These are phyloP conservation scores for Channa argus DNA, from an alignment of 2,113 vertebrate genomes.

Conservation along the genomic window DNA sequence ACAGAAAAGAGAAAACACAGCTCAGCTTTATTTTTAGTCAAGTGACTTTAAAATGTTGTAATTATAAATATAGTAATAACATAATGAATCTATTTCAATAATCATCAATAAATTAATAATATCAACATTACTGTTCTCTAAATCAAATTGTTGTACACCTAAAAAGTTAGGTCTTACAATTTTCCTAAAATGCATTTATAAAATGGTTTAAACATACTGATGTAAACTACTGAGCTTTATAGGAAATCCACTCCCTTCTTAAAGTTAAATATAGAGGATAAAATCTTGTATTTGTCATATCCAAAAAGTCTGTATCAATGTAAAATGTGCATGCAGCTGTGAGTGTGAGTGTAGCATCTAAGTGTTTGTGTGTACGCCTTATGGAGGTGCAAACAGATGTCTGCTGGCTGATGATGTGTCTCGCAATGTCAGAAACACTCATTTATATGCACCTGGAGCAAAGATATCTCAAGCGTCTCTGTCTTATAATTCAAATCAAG, in stretches of 20 bases:
- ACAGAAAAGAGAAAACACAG: no score
- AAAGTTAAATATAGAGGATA: constrained; percentile 8
- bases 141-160: no score
- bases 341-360: constrained; percentile 27
- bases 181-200: no score
- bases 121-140: no score
- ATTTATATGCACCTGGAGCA: constrained; percentile 86
- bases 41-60: no score
- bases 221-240: no score
- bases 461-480: constrained; percentile 83
- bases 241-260: constrained; percentile 17
- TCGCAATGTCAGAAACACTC: constrained; percentile 81
- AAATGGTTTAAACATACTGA: no score
- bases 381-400: constrained; percentile 81
- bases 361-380: constrained; percentile 42
- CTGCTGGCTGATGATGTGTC: constrained; percentile 76
- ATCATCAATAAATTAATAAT: no score
- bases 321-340: constrained; percentile 52
- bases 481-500: constrained; percentile 85
- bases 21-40: no score
- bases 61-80: no score
- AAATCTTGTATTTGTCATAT: constrained; percentile 25
- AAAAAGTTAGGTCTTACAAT: no score
- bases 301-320: constrained; percentile 43
- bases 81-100: no score